Evolutionary conservation across 1,140 invertebrate species (phyloP).

Genomic region (Cherax quadricarinatus): DNA sequence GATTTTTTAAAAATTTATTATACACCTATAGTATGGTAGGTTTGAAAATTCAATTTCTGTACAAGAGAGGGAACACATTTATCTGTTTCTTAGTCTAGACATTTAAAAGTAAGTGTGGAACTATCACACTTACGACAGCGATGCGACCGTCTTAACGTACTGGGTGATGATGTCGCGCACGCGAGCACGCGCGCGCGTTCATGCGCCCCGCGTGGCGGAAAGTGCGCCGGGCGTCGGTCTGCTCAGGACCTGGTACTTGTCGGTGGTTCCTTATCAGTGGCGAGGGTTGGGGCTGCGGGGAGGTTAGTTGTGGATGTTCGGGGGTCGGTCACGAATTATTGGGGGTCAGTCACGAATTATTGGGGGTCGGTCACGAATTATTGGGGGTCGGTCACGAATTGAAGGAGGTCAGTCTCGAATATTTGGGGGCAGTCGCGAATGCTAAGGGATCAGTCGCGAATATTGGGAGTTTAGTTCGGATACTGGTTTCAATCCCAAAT

Average conservation of each 20-base stretch:
- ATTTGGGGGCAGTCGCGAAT: too few relatives aligned
- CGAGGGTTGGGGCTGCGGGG: too few relatives aligned
- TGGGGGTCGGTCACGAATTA: too few relatives aligned
- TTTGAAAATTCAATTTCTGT: slow-evolving; percentile 70
- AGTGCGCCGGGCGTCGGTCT: neutral
- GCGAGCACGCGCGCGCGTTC: neutral
- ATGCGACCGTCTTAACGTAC: slow-evolving; percentile 19
- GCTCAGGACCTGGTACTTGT: neutral
- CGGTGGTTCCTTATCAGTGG: too few relatives aligned
- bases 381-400: too few relatives aligned
- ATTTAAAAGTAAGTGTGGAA: slow-evolving; percentile 34
- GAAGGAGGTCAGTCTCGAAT: too few relatives aligned
- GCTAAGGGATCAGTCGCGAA: too few relatives aligned
- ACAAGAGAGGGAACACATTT: slow-evolving; percentile 64
- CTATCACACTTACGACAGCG: slow-evolving; percentile 40
- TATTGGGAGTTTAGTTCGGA: too few relatives aligned
- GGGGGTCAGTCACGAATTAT: too few relatives aligned
- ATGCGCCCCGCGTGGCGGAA: neutral
- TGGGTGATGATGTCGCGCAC: slow-evolving; percentile 10
- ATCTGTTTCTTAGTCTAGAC: slow-evolving; percentile 37
- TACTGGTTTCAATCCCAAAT: too few relatives aligned
- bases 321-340: too few relatives aligned
- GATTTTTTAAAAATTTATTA: slow-evolving; percentile 71
- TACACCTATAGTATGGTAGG: slow-evolving; percentile 67
- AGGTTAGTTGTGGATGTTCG: too few relatives aligned